Evolutionary conservation across 2,113 vertebrate genomes (phyloP).

Genomic region (Brevimyrus niger): DNA sequence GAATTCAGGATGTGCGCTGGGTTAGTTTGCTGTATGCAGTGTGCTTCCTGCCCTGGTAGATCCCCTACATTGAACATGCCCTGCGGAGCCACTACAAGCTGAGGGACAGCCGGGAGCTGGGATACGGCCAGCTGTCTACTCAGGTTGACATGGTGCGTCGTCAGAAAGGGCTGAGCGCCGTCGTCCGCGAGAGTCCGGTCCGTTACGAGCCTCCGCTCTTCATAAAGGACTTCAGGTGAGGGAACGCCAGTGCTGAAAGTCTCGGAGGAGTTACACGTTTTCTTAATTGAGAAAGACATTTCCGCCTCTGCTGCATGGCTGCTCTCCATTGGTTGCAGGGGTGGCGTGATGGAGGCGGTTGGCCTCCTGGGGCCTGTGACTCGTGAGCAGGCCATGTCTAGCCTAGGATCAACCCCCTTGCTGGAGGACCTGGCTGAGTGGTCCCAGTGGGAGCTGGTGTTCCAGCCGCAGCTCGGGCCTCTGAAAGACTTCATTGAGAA

Average conservation of each 20-base stretch:
- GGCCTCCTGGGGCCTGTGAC: constrained; percentile 54
- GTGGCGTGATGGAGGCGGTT: constrained; percentile 37
- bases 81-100: constrained; percentile 57
- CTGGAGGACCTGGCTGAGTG: constrained; percentile 62
- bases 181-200: constrained; percentile 40
- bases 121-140: constrained; percentile 50
- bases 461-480: constrained; percentile 52
- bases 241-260: background rate
- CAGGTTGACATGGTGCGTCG: constrained; percentile 47
- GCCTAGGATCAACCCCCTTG: constrained; percentile 59
- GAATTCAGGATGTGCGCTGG: background rate
- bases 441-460: constrained; percentile 66
- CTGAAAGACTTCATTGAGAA: constrained; percentile 66
- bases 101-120: constrained; percentile 57
- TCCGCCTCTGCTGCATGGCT: background rate
- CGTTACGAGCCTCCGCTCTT: constrained; percentile 59
- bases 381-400: constrained; percentile 49
- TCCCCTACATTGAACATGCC: constrained; percentile 52
- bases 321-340: constrained; percentile 25
- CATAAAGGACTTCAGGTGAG: constrained; percentile 44
- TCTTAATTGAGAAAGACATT: background rate
- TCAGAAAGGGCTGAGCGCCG: constrained; percentile 40
- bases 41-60: constrained; percentile 30
- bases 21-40: background rate
- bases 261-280: background rate